Evolutionary conservation across 1,140 invertebrate species (phyloP).

Genomic region (Drosophila repleta): DNA sequence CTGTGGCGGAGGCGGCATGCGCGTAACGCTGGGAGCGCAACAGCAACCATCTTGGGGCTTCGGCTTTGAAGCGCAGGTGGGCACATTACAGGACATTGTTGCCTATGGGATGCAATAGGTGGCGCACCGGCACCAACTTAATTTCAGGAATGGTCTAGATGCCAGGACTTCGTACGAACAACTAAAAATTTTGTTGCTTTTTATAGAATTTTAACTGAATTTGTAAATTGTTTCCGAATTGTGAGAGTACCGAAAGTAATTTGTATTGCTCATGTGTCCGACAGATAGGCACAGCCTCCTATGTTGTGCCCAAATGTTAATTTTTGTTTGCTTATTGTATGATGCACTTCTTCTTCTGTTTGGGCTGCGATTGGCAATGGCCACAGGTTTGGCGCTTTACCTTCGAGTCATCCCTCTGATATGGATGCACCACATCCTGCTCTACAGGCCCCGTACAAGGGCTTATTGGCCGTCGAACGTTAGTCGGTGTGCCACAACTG

Average conservation of each 20-base stretch:
- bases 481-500: slow-evolving; percentile 28
- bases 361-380: slow-evolving; percentile 26
- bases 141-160: no score
- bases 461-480: not conserved
- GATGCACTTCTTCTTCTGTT: slow-evolving; percentile 39
- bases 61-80: not conserved
- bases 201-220: no score
- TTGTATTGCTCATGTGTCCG: no score
- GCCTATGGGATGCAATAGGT: not conserved
- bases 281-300: no score
- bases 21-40: not conserved
- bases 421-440: no score
- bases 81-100: not conserved
- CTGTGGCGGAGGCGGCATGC: no score
- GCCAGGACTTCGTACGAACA: no score
- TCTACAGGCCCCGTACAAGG: not conserved
- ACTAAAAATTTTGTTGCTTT: no score
- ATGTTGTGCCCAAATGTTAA: not conserved
- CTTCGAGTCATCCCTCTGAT: no score
- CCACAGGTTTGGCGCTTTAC: slow-evolving; percentile 3
- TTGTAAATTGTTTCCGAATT: no score
- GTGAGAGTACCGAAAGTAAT: no score
- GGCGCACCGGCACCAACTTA: no score
- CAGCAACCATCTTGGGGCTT: not conserved
- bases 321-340: slow-evolving; percentile 40